A percentile compares a stretch with the other conserved stretches of the same genome.
Conservation (phyloP, 2,888 invertebrate species). For the Argyresthia goedartella region DNA sequence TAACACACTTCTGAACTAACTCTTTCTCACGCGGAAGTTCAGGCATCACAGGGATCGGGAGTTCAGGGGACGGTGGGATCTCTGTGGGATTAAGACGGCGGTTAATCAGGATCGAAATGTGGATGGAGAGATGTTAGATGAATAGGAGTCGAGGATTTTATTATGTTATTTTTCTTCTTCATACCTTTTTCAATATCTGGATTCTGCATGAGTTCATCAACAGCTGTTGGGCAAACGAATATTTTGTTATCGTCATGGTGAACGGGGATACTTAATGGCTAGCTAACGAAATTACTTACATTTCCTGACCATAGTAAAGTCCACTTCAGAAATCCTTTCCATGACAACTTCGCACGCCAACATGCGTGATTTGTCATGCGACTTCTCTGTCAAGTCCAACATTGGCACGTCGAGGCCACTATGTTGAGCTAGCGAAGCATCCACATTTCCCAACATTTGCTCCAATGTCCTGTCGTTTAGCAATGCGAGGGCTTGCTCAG, state of each 20-base stretch:
- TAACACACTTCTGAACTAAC: conserved; percentile 28
- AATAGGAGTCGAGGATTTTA: neutral
- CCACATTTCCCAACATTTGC: conserved; percentile 31
- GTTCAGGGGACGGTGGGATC: conserved; percentile 48
- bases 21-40: conserved; percentile 28
- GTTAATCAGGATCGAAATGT: too few species aligned
- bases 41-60: conserved; percentile 40
- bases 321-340: conserved; percentile 41
- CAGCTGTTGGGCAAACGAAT: conserved; percentile 26
- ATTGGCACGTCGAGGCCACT: conserved; percentile 26
- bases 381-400: conserved; percentile 25
- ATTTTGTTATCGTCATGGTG: too few species aligned
- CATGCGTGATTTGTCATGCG: conserved; percentile 27
- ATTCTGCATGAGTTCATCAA: conserved; percentile 20
- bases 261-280: too few species aligned
- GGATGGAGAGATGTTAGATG: too few species aligned
- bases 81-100: conserved; percentile 29
- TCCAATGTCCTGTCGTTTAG: conserved; percentile 39
- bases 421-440: conserved; percentile 20
- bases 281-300: too few species aligned
- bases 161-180: neutral
- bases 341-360: conserved; percentile 18
- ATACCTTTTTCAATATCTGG: conserved; percentile 36
- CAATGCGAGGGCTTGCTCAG: conserved; percentile 25
- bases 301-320: conserved; percentile 37